Evolutionary conservation across 2,888 invertebrate species (phyloP).

Genomic region (Campaea margaritaria): DNA sequence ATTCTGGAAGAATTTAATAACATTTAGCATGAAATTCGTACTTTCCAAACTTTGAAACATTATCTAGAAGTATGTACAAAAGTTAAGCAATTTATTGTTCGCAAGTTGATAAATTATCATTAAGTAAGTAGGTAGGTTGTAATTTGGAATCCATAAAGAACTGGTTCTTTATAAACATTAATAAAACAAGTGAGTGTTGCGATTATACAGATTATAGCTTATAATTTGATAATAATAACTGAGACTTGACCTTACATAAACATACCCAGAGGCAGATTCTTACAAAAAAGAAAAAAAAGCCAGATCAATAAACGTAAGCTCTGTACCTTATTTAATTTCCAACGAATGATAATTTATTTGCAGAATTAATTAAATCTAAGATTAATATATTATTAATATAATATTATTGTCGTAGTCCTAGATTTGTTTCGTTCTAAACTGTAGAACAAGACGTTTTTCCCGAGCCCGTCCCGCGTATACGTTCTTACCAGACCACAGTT

Average conservation of each 20-base stretch:
- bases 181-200: constrained; percentile 20
- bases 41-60: constrained; percentile 36
- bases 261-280: no score
- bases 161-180: constrained; percentile 47
- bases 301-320: no score
- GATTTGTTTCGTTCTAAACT: no score
- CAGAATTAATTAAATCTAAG: no score
- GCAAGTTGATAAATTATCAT: constrained; percentile 44
- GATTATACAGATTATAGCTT: constrained; percentile 1
- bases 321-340: no score
- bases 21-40: constrained; percentile 32
- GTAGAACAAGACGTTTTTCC: not conserved
- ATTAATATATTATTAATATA: no score
- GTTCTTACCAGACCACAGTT: constrained; percentile 16
- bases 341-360: no score
- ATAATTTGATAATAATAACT: no score
- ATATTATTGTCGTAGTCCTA: no score
- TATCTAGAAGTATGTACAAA: constrained; percentile 41
- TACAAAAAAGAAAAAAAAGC: no score
- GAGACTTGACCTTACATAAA: no score
- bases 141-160: constrained; percentile 41
- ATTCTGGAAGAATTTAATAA: constrained; percentile 31
- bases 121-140: constrained; percentile 34
- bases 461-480: not conserved
- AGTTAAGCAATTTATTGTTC: constrained; percentile 46